A percentile compares a stretch with the other conserved stretches of the same genome.
Conservation (phyloP, 2,113 vertebrate genomes). For the Alligator sinensis region DNA sequence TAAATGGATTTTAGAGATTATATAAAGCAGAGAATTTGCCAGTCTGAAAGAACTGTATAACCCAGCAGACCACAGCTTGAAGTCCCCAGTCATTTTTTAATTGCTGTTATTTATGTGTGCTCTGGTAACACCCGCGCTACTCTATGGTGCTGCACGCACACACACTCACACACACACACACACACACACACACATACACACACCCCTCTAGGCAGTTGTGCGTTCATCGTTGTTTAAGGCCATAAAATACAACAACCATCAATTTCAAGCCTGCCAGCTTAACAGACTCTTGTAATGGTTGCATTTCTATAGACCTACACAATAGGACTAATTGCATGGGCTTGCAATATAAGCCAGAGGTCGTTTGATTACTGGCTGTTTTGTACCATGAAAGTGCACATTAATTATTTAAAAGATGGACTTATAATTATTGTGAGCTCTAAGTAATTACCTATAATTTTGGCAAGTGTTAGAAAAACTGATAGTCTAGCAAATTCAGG, state of each 20-base stretch:
- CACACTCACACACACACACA: too few relatives aligned
- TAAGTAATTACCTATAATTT: constrained; percentile 84
- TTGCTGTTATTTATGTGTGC: background rate
- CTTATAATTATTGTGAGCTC: constrained; percentile 83
- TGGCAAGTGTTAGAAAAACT: constrained; percentile 82
- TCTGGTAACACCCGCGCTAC: background rate
- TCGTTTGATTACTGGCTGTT: constrained; percentile 80
- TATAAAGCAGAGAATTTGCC: background rate
- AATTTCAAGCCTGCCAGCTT: constrained; percentile 54
- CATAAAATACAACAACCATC: constrained; percentile 54
- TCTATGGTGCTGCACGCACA: background rate
- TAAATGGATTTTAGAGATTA: background rate
- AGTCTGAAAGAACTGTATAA: background rate
- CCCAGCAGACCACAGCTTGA: background rate
- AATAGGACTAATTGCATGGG: constrained; percentile 80
- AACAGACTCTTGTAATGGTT: constrained; percentile 74
- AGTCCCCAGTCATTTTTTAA: background rate
- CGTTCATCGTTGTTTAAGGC: constrained; percentile 59
- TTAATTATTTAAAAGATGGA: constrained; percentile 85
- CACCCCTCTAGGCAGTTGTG: background rate
- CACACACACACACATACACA: background rate
- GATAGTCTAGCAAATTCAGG: constrained; percentile 82
- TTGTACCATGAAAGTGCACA: constrained; percentile 77
- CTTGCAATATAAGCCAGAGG: constrained; percentile 75
- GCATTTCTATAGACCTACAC: constrained; percentile 75